phyloP scores from a whole-genome alignment of 2,888 invertebrate species.

The Scrobipalpa atriplicella region DNA sequence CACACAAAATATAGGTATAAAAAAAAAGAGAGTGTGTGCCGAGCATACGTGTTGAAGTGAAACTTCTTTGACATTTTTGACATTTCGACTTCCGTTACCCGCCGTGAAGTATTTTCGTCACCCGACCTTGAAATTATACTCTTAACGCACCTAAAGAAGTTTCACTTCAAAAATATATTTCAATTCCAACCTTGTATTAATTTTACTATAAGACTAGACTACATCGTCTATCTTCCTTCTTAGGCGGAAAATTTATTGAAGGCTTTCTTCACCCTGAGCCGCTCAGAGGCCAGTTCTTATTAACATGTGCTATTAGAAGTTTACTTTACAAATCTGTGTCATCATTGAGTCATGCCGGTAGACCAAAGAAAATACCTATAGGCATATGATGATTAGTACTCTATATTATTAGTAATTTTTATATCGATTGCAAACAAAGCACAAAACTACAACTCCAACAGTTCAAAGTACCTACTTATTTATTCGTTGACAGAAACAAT shows the following conservation, averaged over 20 bases:
- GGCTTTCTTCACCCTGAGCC: not conserved
- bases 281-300: constrained; percentile 3
- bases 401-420: not conserved
- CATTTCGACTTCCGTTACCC: too few species aligned
- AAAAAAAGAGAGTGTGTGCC: too few species aligned
- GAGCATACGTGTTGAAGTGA: too few species aligned
- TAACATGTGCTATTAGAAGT: not conserved
- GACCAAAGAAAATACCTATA: not conserved
- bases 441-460: not conserved
- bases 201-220: not conserved
- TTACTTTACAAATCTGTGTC: constrained; percentile 9
- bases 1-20: too few species aligned
- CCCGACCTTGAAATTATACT: too few species aligned
- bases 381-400: not conserved
- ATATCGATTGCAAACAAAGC: not conserved
- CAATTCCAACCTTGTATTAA: not conserved
- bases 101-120: too few species aligned
- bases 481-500: not conserved
- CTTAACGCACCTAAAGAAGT: too few species aligned
- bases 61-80: too few species aligned
- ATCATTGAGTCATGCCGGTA: constrained; percentile 6
- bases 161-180: too few species aligned
- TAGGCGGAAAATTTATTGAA: constrained; percentile 1
- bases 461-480: not conserved
- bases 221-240: not conserved